Evolutionary conservation across 2,888 invertebrate genomes (phyloP).

Genomic region (Plutella xylostella): DNA sequence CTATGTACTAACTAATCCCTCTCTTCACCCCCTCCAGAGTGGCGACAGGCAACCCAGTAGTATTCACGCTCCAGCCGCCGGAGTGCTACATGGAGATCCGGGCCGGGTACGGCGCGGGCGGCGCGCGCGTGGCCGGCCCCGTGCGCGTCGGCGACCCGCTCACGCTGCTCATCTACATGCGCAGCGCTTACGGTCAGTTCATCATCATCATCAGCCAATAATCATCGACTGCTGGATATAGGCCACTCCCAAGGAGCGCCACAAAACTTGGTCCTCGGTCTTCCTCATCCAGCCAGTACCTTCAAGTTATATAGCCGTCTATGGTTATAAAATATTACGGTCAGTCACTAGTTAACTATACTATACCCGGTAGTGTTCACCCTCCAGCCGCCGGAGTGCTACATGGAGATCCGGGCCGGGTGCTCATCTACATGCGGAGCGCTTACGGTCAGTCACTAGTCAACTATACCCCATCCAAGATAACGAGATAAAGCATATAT

Average conservation of each 20-base stretch:
- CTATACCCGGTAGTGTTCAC: constrained; percentile 96
- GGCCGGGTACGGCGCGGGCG: constrained; percentile 89
- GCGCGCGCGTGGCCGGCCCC: constrained; percentile 87
- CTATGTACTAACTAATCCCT: too few relatives aligned
- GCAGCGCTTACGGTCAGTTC: constrained; percentile 88
- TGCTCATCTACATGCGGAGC: constrained; percentile 94
- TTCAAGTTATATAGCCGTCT: too few relatives aligned
- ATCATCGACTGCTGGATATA: too few relatives aligned
- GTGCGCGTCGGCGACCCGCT: constrained; percentile 93
- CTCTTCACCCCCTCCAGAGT: constrained; percentile 72
- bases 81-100: constrained; percentile 97
- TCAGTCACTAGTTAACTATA: too few relatives aligned
- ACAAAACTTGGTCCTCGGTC: too few relatives aligned
- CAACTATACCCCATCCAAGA: too few relatives aligned
- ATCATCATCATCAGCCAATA: too few relatives aligned
- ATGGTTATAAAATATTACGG: too few relatives aligned
- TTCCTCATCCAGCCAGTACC: too few relatives aligned
- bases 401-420: constrained; percentile 95
- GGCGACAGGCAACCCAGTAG: constrained; percentile 94
- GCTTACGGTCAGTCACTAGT: constrained; percentile 91
- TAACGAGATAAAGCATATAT: too few relatives aligned
- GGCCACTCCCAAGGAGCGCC: too few relatives aligned
- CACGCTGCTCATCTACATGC: constrained; percentile 93
- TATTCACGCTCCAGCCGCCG: constrained; percentile 92
- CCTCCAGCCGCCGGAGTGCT: constrained; percentile 92